Base-by-base conservation (phyloP, 2,888 invertebrate species). In the Agapostemon virescens region DNA sequence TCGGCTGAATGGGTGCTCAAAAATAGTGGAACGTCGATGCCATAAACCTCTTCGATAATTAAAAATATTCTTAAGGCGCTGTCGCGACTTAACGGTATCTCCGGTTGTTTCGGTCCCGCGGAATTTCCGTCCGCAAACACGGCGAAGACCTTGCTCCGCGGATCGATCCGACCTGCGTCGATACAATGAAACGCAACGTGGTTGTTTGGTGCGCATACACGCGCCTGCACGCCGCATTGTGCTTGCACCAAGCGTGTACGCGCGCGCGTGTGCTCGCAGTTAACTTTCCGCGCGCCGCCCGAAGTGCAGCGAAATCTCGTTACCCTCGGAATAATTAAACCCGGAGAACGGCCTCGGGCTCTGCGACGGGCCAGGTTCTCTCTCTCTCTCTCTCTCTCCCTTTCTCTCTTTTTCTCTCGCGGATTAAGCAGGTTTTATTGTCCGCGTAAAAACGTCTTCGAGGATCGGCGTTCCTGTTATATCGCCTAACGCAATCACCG, bases 391-490 rank as follows among this genome's bases (percentile, higher is more conserved):
- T n/a, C n/a, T n/a, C n/a, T n/a, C n/a, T 26, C 38, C 7, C 72
- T 72, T 49, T 38, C 61, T 58, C 72, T 73, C 26, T 55, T 63
- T 61, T 73, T 17, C 42, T n/a, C 42, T 3, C 63, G 17, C 36
- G 69, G 74, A 78, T 78, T 74, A 78, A 69, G 61, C n/a, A 17
- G 61, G 75, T 75, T 78, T 78, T 75, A 78, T 75, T 42, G 78
- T 69, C 13, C 38, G 45, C 75, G 78, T 78, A 75, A 78, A 78
- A 78, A 78, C 75, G 75, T 78, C 78, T 75, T 66, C 77, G 72
- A 70, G 72, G 67, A 45, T 45, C 13, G 38, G 17, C 23, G 64
- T 58, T 26, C 49, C 49, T 26, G 74, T 78, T 78, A 64, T 38
- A 45, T 20, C 23, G 42, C 30, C 30, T 61, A 26, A 49, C 61